These are phyloP conservation scores for Solea senegalensis DNA, from an alignment of 2,113 vertebrate species.

Conservation along the genomic window DNA sequence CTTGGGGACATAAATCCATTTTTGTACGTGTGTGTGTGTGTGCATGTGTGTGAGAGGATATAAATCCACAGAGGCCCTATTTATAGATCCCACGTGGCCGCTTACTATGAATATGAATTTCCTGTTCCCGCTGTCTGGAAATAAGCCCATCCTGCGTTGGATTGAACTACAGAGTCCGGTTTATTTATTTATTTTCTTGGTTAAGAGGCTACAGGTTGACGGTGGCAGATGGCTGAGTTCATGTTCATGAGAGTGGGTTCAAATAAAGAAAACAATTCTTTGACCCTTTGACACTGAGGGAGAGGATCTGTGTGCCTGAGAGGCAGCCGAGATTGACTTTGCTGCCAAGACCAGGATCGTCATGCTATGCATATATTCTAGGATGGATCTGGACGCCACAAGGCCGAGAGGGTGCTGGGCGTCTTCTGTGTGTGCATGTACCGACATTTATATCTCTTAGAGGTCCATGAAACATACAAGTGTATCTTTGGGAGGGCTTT, in stretches of 20 bases:
- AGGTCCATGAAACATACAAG: no score
- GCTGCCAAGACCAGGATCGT: conserved; percentile 35
- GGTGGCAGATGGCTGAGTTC: conserved; percentile 22
- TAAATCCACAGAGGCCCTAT: conserved; percentile 65
- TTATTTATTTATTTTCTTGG: not conserved
- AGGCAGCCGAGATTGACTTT: conserved; percentile 17
- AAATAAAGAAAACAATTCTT: conserved; percentile 16
- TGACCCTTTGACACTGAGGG: conserved; percentile 23
- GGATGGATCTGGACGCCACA: not conserved
- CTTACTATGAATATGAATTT: conserved; percentile 59
- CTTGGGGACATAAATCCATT: conserved; percentile 54
- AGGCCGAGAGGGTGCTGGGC: conserved; percentile 15
- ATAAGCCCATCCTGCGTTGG: conserved; percentile 46
- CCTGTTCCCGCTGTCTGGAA: conserved; percentile 48
- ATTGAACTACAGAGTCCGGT: conserved; percentile 38
- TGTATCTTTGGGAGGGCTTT: no score
- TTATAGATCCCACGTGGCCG: conserved; percentile 55
- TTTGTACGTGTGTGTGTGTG: conserved; percentile 24
- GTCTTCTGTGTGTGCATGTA: no score
- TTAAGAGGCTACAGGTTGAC: conserved; percentile 24
- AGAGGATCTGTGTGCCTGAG: conserved; percentile 30
- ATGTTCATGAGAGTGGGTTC: conserved; percentile 16
- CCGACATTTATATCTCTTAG: no score
- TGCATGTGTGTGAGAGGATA: conserved; percentile 24
- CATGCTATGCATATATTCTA: conserved; percentile 29